A percentile compares a stretch with the other conserved stretches of the same genome.
phyloP scores from a whole-genome alignment of 2,888 invertebrate species.

The Crocallis elinguaria region DNA sequence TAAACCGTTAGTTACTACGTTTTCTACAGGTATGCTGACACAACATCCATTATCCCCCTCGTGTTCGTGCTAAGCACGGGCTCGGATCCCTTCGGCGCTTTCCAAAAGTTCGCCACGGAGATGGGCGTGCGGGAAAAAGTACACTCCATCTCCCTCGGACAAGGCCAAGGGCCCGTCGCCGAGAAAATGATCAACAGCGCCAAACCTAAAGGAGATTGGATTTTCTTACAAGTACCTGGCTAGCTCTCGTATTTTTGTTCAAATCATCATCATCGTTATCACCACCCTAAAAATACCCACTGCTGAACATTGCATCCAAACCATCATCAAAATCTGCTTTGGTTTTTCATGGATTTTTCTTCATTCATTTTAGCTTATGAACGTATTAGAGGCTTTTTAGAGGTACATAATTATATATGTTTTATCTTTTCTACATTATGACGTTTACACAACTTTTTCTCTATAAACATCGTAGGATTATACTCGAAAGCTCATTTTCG shows the following conservation, averaged over 20 bases:
- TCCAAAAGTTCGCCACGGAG: constrained; percentile 91
- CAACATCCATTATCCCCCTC: constrained; percentile 89
- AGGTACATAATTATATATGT: no score
- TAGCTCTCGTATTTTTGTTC: neutral
- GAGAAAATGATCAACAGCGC: constrained; percentile 91
- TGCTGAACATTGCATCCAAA: no score
- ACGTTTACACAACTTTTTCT: no score
- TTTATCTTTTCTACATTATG: no score
- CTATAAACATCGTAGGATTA: no score
- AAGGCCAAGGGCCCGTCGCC: constrained; percentile 95
- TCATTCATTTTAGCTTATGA: no score
- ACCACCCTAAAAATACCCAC: no score
- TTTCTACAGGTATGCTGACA: constrained; percentile 87
- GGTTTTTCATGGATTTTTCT: no score
- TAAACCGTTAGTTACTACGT: neutral
- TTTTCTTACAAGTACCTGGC: constrained; percentile 90
- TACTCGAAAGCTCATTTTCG: neutral
- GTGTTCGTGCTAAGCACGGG: constrained; percentile 95
- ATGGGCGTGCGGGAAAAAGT: constrained; percentile 88
- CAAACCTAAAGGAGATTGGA: constrained; percentile 91
- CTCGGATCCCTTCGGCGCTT: constrained; percentile 94
- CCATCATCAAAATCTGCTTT: no score
- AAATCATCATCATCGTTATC: no score
- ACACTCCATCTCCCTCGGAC: constrained; percentile 94
- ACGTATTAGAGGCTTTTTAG: no score